Percentiles rank a stretch among this genome's conserved stretches.
phyloP scores from a whole-genome alignment of 2,113 vertebrate species.

The Sclerurus mexicanus region DNA sequence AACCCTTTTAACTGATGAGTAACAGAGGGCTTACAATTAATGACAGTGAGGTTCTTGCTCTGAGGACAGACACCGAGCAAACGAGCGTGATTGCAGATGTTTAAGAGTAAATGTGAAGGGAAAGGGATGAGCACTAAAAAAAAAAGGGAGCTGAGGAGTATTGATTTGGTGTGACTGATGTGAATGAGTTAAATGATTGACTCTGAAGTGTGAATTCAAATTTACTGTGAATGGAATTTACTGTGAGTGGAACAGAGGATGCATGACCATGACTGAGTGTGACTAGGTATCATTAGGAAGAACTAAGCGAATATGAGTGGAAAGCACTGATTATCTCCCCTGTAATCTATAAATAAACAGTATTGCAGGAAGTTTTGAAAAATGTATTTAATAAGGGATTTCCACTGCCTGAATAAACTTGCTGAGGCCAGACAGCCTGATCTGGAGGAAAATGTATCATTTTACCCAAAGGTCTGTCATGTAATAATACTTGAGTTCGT shows the following conservation, averaged over 20 bases:
- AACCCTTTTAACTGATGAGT: not conserved
- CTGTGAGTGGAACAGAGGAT: slow-evolving; percentile 60
- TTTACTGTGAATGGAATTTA: slow-evolving; percentile 58
- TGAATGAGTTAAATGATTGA: slow-evolving; percentile 70
- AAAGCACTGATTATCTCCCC: slow-evolving; percentile 67
- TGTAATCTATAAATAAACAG: slow-evolving; percentile 73
- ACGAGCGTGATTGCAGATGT: slow-evolving; percentile 7
- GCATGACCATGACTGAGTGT: slow-evolving; percentile 70
- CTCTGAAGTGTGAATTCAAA: slow-evolving; percentile 72
- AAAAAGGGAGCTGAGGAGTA: not conserved
- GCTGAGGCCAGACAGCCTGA: slow-evolving; percentile 56
- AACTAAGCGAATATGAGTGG: slow-evolving; percentile 58
- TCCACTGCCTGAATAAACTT: slow-evolving; percentile 70
- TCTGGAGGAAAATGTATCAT: slow-evolving; percentile 62
- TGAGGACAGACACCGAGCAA: not conserved
- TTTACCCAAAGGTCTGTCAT: slow-evolving; percentile 46
- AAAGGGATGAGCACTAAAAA: slow-evolving; percentile 36
- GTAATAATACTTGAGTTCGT: not conserved
- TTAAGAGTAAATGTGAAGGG: slow-evolving; percentile 37
- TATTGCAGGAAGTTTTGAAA: slow-evolving; percentile 69
- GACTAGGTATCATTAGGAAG: slow-evolving; percentile 68
- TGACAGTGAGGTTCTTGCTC: not conserved
- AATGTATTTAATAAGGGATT: slow-evolving; percentile 76
- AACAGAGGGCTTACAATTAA: not conserved
- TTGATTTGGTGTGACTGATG: slow-evolving; percentile 71